Evolutionary conservation across 1,140 invertebrate genomes (phyloP), one percentile per base, ranked within the genome.

Genomic region (Laupala kohalensis): DNA sequence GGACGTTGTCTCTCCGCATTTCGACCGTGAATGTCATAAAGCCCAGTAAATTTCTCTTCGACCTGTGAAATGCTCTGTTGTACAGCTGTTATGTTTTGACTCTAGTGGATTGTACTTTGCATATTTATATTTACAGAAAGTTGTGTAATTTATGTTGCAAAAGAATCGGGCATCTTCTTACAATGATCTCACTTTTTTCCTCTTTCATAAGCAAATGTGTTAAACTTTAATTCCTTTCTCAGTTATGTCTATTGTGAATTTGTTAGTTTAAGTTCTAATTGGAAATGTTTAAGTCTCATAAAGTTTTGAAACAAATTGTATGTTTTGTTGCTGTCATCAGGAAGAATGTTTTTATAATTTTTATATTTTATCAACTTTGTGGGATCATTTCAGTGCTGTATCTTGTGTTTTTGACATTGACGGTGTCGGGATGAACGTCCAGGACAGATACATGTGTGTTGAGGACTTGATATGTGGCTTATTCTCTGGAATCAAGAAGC

Each of bases 21-120:
- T 64, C 25, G 25, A 69, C 29, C 37, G 53, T 25, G 24, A 66
- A 65, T 73, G 30, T 37, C 23, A 12, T n/a, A 24, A 25, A 25
- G 19, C 25, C 28, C 27, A 19, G 26, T 9, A 64, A 53, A 24
- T 73, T 25, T 70, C 27, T 28, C 63, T 25, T 68, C 65, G n/a
- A 68, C 27, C 13, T 72, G 29, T 27, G 25, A 25, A 72, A 67
- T 72, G 23, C 19, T 67, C 66, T 69, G n/a, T n/a, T n/a, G 27
- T 30, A 62, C 30, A 25, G 24, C 26, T 27, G 67, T 68, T 12
- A 23, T 37, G 19, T 37, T 25, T 29, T 12, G 67, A 27, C 65
- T 53, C n/a, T 12, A 6, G 27, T 64, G 19, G 23, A 23, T 29
- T 65, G 27, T 29, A 29, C 27, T 68, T 28, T 68, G 2, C 64